Conservation (phyloP, 2,113 vertebrate genomes). For the Struthidea cinerea region DNA sequence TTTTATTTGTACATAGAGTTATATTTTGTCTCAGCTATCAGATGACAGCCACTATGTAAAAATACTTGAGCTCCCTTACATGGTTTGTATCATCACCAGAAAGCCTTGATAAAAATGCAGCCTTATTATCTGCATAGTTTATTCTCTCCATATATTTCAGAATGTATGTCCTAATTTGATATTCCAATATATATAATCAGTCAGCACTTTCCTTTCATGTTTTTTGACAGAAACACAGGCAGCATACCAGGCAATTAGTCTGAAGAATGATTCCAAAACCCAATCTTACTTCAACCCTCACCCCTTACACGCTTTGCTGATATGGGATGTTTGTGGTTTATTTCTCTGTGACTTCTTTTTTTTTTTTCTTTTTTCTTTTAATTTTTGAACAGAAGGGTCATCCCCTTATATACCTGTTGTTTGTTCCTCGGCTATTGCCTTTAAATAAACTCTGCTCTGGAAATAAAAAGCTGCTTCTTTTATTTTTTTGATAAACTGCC, state of each 20-base stretch:
- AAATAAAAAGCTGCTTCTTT: not conserved
- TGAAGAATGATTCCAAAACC: constrained; percentile 52
- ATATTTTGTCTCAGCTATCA: constrained; percentile 45
- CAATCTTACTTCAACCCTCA: not conserved
- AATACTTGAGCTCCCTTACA: constrained; percentile 12
- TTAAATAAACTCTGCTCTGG: not conserved
- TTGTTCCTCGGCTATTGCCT: not conserved
- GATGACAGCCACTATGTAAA: constrained; percentile 39
- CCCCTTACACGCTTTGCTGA: not conserved
- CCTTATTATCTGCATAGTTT: constrained; percentile 48
- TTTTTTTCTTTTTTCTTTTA: not conserved
- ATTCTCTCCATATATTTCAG: constrained; percentile 42
- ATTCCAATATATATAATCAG: constrained; percentile 50
- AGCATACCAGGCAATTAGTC: constrained; percentile 52
- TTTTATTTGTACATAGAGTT: not conserved
- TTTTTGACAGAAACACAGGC: constrained; percentile 49
- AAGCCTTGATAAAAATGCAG: constrained; percentile 41
- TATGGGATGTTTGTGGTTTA: not conserved
- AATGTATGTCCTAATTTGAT: constrained; percentile 53
- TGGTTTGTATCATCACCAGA: constrained; percentile 32
- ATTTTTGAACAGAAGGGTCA: not conserved
- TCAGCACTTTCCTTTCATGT: constrained; percentile 49
- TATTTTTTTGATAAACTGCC: not conserved
- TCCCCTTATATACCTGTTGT: not conserved
- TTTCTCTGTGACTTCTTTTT: not conserved